A percentile compares a stretch with the other conserved stretches of the same genome.
These are phyloP conservation scores for Acipenser ruthenus DNA, from an alignment of 2,797 vertebrate genomes.

Conservation along the genomic window DNA sequence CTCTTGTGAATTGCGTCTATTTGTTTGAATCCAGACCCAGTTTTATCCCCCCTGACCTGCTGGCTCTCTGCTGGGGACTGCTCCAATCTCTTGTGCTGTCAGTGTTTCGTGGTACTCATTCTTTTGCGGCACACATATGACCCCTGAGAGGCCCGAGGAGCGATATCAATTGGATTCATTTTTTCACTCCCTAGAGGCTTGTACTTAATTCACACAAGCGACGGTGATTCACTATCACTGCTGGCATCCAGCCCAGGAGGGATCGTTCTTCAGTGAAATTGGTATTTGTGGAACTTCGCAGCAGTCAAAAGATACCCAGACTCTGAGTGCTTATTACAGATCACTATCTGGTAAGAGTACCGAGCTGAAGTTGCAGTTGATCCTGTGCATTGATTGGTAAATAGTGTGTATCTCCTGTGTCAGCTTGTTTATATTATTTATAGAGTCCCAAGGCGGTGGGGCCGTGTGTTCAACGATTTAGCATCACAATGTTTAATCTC, in stretches of 20 bases:
- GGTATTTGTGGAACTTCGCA: not conserved
- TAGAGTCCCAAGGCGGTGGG: not conserved
- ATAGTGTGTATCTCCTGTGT: not conserved
- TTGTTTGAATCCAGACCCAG: not conserved
- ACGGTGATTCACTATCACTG: conserved; percentile 7
- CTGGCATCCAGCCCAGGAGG: conserved; percentile 1
- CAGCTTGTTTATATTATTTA: not conserved
- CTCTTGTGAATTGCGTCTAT: too few species aligned
- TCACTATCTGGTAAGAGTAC: not conserved
- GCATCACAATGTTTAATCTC: not conserved
- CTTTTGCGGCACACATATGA: not conserved
- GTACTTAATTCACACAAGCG: conserved; percentile 9
- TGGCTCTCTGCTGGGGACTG: not conserved
- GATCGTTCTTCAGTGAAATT: conserved; percentile 10
- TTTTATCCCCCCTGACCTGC: too few species aligned
- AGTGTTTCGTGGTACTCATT: not conserved
- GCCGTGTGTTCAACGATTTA: not conserved
- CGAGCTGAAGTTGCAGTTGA: not conserved
- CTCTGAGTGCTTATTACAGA: not conserved
- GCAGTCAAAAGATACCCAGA: conserved; percentile 1
- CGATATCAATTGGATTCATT: conserved; percentile 9
- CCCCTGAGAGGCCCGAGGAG: not conserved
- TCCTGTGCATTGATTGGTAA: not conserved
- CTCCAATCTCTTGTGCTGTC: conserved; percentile 7
- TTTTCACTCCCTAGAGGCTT: conserved; percentile 1